Evolutionary conservation across 2,888 invertebrate genomes (phyloP), one percentile per base, ranked within the genome.

Genomic region (Seira musarum): DNA sequence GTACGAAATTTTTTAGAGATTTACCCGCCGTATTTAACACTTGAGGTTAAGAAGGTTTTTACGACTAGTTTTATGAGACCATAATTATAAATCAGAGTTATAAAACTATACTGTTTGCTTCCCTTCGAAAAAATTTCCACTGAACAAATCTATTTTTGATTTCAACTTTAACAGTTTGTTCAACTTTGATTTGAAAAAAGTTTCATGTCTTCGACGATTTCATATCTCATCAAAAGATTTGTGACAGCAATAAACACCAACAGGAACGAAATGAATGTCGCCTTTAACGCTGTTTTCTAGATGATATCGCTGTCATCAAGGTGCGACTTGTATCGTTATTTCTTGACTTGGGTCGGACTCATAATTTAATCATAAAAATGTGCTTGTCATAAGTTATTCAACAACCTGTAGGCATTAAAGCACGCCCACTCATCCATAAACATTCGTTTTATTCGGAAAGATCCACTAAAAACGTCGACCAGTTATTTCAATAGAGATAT

Each of bases 301-400:
- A 57, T 57, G 46, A 57, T 69, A 57, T 25, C 5, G 0, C 69
- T 57, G 57, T 69, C 53, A 57, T 69, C 53, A 57, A 69, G 53
- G 53, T 69, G 53, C 2, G 69, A 69, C 57, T 24, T 24, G 24
- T 69, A 69, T 57, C 53, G 53, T 57, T 68, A 19, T 49, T 68
- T 13, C 6, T 25, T 49, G 68, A 49, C 53, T 13, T 2, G 53
- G 5, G 13, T 35, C 68, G 17, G 40, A 40, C 6, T 40, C 40
- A 68, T 68, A 68, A 49, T 68, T 68, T 22, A 10, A 68, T 68
- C 68, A 49, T 49, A 49, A 68, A n/a, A 68, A 24, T 17, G 40
- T 40, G 40, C 6, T 40, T 40, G n/a, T 17, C 66, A 66, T 35
- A 40, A 35, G 35, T 66, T 35, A 35, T 40, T 35, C 66, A 66